phyloP scores from a whole-genome alignment of 2,888 invertebrate genomes.

The Toxonevra muliebris region DNA sequence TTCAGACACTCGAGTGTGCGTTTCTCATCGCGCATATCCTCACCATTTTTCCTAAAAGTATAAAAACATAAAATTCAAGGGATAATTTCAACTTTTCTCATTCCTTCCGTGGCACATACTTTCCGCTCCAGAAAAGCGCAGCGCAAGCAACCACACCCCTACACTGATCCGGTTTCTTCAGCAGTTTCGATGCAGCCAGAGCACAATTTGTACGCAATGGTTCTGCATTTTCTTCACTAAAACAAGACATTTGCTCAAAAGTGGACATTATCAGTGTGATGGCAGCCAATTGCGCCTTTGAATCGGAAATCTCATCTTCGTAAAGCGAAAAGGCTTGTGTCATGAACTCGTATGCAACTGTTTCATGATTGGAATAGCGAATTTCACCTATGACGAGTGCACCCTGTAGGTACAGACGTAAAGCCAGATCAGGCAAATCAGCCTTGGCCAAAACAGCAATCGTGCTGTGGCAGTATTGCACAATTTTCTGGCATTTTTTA shows the following conservation, averaged over 20 bases:
- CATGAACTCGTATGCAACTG: constrained; percentile 97
- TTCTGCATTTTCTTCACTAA: constrained; percentile 95
- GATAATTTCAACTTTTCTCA: neutral
- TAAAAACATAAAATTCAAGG: neutral
- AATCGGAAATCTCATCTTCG: constrained; percentile 98
- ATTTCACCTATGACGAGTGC: constrained; percentile 93
- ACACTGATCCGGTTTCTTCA: constrained; percentile 99
- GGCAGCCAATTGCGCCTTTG: constrained; percentile 94
- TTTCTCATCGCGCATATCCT: constrained; percentile 86
- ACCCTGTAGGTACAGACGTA: constrained; percentile 94
- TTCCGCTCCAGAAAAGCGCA: constrained; percentile 97
- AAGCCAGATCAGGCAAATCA: constrained; percentile 91
- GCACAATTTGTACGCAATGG: constrained; percentile 96
- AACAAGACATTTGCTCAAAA: constrained; percentile 93
- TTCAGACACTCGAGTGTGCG: constrained; percentile 94
- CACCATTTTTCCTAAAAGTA: constrained; percentile 60
- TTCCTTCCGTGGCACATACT: constrained; percentile 57
- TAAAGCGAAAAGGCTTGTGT: constrained; percentile 94
- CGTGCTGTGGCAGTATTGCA: constrained; percentile 97
- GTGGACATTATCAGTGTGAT: constrained; percentile 96
- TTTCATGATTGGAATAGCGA: constrained; percentile 93
- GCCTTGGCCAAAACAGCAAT: constrained; percentile 94
- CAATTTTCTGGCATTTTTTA: constrained; percentile 97
- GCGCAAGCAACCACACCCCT: constrained; percentile 93
- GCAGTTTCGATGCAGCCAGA: constrained; percentile 91